phyloP scores from a whole-genome alignment of 2,888 invertebrate species.

The Napeogenes inachia region DNA sequence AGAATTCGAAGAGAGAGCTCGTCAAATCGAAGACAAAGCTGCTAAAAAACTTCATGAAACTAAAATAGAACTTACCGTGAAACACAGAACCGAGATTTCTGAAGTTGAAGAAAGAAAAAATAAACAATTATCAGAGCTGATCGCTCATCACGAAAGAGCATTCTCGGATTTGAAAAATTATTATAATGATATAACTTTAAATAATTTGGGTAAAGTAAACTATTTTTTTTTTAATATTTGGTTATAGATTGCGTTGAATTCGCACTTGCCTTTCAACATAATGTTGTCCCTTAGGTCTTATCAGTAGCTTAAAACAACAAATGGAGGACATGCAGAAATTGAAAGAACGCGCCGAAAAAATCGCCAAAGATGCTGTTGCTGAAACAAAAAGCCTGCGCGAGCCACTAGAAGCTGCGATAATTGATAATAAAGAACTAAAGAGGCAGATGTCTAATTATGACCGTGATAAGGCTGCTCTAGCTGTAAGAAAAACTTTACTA shows the following conservation, averaged over 20 bases:
- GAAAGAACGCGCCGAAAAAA: slow-evolving; percentile 86
- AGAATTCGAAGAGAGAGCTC: slow-evolving; percentile 68
- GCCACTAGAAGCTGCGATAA: slow-evolving; percentile 83
- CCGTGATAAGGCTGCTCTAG: slow-evolving; percentile 87
- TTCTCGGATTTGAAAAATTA: slow-evolving; percentile 95
- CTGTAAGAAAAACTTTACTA: slow-evolving; percentile 53
- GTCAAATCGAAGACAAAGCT: slow-evolving; percentile 76
- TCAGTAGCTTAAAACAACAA: slow-evolving; percentile 88
- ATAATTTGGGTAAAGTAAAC: slow-evolving; percentile 84
- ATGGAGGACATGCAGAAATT: slow-evolving; percentile 87
- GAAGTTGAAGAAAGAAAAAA: slow-evolving; percentile 96
- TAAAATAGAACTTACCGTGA: slow-evolving; percentile 83
- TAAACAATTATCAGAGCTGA: slow-evolving; percentile 87
- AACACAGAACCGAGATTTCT: slow-evolving; percentile 88
- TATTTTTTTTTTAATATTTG: not conserved
- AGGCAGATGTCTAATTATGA: slow-evolving; percentile 90
- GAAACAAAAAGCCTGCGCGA: slow-evolving; percentile 86
- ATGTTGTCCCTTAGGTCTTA: slow-evolving; percentile 72
- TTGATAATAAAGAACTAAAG: slow-evolving; percentile 84
- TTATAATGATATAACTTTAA: slow-evolving; percentile 95
- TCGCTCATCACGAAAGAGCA: slow-evolving; percentile 88
- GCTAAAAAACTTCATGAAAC: slow-evolving; percentile 85
- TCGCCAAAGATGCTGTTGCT: slow-evolving; percentile 79
- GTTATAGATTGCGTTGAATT: not conserved
- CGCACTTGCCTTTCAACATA: not conserved